These are phyloP conservation scores for Myotis brandtii DNA, from an alignment of 2,113 vertebrate species.

Conservation along the genomic window DNA sequence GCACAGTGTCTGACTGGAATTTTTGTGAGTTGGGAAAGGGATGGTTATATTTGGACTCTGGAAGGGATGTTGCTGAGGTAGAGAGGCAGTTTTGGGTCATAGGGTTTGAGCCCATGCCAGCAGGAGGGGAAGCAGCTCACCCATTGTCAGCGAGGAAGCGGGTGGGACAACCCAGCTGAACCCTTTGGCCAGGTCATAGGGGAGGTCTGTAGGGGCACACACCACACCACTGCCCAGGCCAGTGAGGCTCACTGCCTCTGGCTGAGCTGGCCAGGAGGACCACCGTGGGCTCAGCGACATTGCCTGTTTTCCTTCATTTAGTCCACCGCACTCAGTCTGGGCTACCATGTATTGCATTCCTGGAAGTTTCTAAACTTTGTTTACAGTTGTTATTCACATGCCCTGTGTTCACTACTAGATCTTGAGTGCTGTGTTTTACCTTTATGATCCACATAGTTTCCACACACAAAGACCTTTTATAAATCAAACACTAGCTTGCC, in stretches of 20 bases:
- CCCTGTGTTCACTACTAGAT: background rate
- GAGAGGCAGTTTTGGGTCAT: constrained; percentile 47
- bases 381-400: background rate
- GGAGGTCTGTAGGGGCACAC: background rate
- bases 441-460: background rate
- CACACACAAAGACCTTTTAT: background rate
- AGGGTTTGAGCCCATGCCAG: constrained; percentile 41
- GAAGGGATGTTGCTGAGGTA: constrained; percentile 71
- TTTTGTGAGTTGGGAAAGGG: constrained; percentile 55
- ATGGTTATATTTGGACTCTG: constrained; percentile 73
- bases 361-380: background rate
- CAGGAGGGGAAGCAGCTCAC: constrained; percentile 26
- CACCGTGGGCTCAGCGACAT: background rate
- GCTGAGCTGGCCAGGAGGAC: background rate
- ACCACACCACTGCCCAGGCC: background rate
- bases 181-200: background rate
- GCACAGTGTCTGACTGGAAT: constrained; percentile 66
- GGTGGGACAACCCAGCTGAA: background rate
- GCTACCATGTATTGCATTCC: background rate
- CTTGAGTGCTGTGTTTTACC: background rate
- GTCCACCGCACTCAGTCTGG: background rate
- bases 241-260: background rate
- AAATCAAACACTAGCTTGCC: background rate
- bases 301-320: background rate
- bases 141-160: constrained; percentile 53